Base-by-base conservation (phyloP, 2,113 vertebrate species). In the Spheniscus mendiculus region DNA sequence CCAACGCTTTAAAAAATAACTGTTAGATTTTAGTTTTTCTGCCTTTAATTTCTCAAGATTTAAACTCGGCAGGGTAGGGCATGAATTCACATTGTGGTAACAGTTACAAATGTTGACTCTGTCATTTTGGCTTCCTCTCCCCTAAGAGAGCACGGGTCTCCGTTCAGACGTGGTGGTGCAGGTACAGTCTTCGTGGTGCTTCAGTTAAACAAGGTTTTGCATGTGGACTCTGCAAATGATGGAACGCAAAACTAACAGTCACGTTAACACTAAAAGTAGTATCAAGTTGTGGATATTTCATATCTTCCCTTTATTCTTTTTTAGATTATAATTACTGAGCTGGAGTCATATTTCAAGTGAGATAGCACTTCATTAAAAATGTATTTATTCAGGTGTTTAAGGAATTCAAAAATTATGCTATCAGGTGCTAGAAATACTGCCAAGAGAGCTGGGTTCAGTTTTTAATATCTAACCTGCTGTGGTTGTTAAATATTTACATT, bases 301-400 rank as follows among this genome's bases (percentile, higher is more conserved):
- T 0, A 62, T 79, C 40, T 76, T 63, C 36, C 49, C 36, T 83
- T 83, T 79, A 27, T 90, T 85, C 40, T 71, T 74, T 80, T 82
- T 55, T 52, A 34, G 44, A n/a, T 49, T 63, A 2, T 76, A 80
- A 44, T 96, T 88, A 77, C 9, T 16, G 79, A 95, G 40, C 71
- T 70, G 62, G 91, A 84, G 70, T 94, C 3, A 1, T 45, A 62
- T 76, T 89, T 95, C 77, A 56, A 72, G 83, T 40, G 90, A 80
- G 58, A 50, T n/a, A 38, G 70, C 26, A 14, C 66, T 95, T 87
- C 7, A 27, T 91, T 91, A 87, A 81, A 58, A 66, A 30, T 76
- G 4, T 87, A 63, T 91, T 95, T 96, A 84, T 93, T 96, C 89
- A 87, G 47, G 78, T 82, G 44, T 63, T 96, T 45, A 79, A 91